Percentiles rank a stretch among this genome's conserved stretches.
Conservation (phyloP, 2,113 vertebrate species). For the Pogona vitticeps region DNA sequence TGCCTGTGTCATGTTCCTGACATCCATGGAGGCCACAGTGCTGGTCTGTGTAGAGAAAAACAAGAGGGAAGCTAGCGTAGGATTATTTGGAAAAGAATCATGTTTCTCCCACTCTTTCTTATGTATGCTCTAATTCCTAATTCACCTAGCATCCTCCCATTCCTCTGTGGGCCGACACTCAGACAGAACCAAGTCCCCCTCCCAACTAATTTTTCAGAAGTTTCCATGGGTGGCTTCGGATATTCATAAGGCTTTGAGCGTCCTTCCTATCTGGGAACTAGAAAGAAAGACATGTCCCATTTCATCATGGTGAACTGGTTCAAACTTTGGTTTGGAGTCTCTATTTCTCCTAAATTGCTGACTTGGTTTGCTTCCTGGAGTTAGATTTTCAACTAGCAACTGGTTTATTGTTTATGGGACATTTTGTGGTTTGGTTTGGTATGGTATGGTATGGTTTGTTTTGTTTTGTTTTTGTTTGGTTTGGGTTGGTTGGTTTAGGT, state of each 20-base stretch:
- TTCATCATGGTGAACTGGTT: no score
- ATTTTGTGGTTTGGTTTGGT: background rate
- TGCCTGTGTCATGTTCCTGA: slow-evolving; percentile 30
- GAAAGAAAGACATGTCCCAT: no score
- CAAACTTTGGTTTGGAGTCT: no score
- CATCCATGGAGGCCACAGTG: slow-evolving; percentile 18
- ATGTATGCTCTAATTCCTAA: background rate
- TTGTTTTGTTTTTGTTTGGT: background rate
- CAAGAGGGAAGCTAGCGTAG: background rate
- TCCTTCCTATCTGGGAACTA: no score
- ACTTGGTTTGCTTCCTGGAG: background rate
- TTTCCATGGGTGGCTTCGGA: no score
- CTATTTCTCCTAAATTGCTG: background rate
- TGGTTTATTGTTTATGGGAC: background rate
- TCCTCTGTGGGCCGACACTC: background rate
- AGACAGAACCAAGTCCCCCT: no score
- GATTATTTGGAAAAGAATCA: no score
- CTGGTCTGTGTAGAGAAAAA: background rate
- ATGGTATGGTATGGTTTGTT: background rate
- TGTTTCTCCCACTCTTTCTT: no score
- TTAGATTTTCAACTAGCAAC: background rate
- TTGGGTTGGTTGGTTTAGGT: background rate
- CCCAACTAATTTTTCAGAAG: no score
- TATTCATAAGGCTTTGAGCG: no score
- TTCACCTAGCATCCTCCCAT: no score